Conservation (phyloP, 2,113 vertebrate genomes). For the Smithornis capensis region DNA sequence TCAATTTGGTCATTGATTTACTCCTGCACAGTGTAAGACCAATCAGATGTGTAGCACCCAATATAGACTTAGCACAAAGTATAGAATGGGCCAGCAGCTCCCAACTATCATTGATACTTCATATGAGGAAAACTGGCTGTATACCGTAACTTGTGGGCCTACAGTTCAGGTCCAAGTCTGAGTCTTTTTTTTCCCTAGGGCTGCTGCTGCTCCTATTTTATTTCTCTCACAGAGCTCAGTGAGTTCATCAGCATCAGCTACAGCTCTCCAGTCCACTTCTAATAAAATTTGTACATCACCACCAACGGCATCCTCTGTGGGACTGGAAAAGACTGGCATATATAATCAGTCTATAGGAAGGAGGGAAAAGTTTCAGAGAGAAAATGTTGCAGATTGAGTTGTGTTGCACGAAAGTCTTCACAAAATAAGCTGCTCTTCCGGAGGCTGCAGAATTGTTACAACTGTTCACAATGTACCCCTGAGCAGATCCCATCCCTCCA, state of each 20-base stretch:
- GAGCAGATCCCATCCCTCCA: not conserved
- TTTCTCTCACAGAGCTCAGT: not conserved
- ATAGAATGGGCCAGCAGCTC: not conserved
- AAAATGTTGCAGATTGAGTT: not conserved
- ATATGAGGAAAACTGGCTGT: not conserved
- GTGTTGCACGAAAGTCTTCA: not conserved
- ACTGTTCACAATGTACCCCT: accelerated
- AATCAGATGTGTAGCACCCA: not conserved
- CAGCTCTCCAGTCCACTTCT: not conserved
- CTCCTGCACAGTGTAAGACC: not conserved
- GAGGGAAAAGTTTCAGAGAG: not conserved
- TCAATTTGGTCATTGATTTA: not conserved
- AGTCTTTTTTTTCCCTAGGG: not conserved
- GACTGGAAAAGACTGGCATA: not conserved
- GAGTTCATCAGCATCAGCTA: not conserved
- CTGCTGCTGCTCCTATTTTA: not conserved
- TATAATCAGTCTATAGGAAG: not conserved
- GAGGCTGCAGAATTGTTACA: not conserved
- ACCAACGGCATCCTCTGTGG: not conserved
- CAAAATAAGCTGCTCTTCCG: not conserved
- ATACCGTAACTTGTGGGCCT: not conserved
- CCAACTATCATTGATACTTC: not conserved
- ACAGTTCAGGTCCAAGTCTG: not conserved
- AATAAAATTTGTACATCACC: not conserved
- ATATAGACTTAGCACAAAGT: not conserved